Percentiles rank a stretch among this genome's conserved stretches.
Conservation (phyloP, 2,888 invertebrate species). For the Anthophora plumipes region DNA sequence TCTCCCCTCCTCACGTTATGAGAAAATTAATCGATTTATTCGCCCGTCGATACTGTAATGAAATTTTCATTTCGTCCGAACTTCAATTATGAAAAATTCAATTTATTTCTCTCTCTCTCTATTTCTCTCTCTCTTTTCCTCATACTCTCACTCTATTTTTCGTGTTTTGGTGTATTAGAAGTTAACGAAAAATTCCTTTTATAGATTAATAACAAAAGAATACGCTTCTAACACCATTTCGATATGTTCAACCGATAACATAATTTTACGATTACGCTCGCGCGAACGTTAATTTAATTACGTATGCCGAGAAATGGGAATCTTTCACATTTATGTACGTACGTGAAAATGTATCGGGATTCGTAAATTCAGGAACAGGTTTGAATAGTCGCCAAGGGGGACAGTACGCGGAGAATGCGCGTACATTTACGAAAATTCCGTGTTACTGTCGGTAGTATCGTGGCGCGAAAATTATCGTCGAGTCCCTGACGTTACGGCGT, state of each 20-base stretch:
- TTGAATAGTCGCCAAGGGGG: not conserved
- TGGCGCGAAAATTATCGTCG: slow-evolving; percentile 49
- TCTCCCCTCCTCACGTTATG: slow-evolving; percentile 34
- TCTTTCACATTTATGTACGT: too few species aligned
- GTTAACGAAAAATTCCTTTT: too few species aligned
- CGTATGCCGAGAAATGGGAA: too few species aligned
- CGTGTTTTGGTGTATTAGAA: too few species aligned
- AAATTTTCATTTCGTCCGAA: slow-evolving; percentile 14
- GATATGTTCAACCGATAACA: too few species aligned
- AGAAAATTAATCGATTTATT: slow-evolving; percentile 56
- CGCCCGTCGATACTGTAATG: slow-evolving; percentile 37
- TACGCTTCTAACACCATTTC: too few species aligned
- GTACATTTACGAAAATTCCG: slow-evolving; percentile 42
- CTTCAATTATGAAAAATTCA: slow-evolving; percentile 11
- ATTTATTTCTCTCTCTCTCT: not conserved
- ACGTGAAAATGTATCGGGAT: not conserved
- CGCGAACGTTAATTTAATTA: too few species aligned
- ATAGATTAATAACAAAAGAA: too few species aligned
- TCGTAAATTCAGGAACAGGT: not conserved
- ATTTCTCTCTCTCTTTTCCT: not conserved
- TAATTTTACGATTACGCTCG: too few species aligned
- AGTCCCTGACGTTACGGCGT: slow-evolving; percentile 44
- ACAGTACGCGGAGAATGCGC: not conserved
- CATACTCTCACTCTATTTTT: too few species aligned
- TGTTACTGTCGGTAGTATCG: slow-evolving; percentile 15